Conservation (phyloP, 1,140 invertebrate genomes). For the Fopius arisanus region DNA sequence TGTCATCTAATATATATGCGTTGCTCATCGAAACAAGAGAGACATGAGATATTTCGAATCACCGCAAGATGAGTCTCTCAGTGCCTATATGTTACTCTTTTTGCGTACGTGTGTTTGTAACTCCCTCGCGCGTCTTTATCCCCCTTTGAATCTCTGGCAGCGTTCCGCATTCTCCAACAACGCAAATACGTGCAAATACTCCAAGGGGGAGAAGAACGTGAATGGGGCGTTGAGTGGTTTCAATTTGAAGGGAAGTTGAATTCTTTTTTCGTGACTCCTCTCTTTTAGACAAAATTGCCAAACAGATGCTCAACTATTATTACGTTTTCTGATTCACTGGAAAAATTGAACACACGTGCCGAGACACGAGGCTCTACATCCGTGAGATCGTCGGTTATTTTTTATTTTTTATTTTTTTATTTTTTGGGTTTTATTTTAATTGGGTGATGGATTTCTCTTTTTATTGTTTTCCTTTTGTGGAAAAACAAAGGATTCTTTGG, state of each 20-base stretch:
- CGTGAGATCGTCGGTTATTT: background rate
- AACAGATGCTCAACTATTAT: background rate
- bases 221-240: constrained; percentile 14
- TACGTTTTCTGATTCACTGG: background rate
- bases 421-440: background rate
- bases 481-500: too few relatives aligned
- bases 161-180: constrained; percentile 12
- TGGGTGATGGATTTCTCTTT: too few relatives aligned
- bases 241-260: constrained; percentile 14
- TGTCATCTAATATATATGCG: constrained; percentile 1
- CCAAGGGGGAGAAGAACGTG: constrained; percentile 4
- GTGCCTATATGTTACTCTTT: background rate
- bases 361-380: background rate
- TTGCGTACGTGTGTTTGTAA: constrained; percentile 3
- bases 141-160: background rate
- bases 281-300: background rate
- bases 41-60: background rate
- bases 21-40: constrained; percentile 1
- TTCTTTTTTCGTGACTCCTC: background rate
- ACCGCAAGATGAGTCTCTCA: background rate
- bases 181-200: constrained; percentile 15
- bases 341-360: background rate
- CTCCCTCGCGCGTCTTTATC: background rate
- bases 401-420: too few relatives aligned
- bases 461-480: too few relatives aligned